Percentiles rank a stretch among this genome's conserved stretches.
Evolutionary conservation across 2,113 vertebrate species (phyloP).

Genomic region (Erpornis zantholeuca): DNA sequence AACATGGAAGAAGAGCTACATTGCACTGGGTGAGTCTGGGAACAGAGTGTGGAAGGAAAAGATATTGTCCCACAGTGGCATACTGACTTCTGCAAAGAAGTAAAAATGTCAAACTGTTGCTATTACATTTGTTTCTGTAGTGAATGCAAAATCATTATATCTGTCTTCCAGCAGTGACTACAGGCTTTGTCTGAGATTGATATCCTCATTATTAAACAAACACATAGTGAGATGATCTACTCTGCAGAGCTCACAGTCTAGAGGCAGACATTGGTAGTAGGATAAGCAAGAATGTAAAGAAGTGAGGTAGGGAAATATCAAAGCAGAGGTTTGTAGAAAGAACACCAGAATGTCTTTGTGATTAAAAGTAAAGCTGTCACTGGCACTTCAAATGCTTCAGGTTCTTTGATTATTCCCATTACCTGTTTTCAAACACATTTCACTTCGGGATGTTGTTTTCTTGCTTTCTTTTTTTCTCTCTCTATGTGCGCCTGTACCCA

Average conservation of each 20-base stretch:
- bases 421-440: not conserved
- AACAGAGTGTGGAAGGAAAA: not conserved
- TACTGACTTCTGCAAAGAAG: not conserved
- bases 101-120: not conserved
- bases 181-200: not conserved
- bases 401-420: not conserved
- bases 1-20: not conserved
- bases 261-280: not conserved
- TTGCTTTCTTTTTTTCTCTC: not conserved
- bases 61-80: not conserved
- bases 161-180: not conserved
- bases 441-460: not conserved
- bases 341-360: not conserved
- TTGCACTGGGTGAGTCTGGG: not conserved
- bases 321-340: constrained; percentile 21
- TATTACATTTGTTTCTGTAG: not conserved
- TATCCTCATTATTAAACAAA: constrained; percentile 4
- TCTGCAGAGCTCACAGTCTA: not conserved
- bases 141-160: not conserved
- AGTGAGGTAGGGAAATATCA: constrained; percentile 6
- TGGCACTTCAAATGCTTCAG: not conserved
- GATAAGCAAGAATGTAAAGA: constrained; percentile 8
- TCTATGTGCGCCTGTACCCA: not conserved
- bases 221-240: not conserved
- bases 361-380: constrained; percentile 22